A percentile compares a stretch with the other conserved stretches of the same genome.
phyloP scores from a whole-genome alignment of 1,140 invertebrate species.

The Periplaneta americana region DNA sequence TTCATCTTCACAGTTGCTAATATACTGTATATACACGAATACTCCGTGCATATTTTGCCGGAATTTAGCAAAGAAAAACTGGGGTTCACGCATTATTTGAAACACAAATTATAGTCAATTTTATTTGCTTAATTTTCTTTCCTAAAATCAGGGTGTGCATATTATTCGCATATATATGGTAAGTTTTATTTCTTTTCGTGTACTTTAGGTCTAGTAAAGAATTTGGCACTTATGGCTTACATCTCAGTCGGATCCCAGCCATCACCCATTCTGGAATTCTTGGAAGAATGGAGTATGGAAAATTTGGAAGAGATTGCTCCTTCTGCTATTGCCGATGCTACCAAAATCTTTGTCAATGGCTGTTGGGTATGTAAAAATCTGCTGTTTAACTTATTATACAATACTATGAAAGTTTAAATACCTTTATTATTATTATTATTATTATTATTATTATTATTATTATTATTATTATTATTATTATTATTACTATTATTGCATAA shows the following conservation, averaged over 20 bases:
- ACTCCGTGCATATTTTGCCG: too few species aligned
- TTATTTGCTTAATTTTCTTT: too few species aligned
- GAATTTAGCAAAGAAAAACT: too few species aligned
- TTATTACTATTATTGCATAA: too few species aligned
- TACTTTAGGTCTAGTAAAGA: constrained; percentile 85
- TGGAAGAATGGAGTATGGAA: constrained; percentile 99
- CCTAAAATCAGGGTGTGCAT: too few species aligned
- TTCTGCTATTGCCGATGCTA: constrained; percentile 92
- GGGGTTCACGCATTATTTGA: too few species aligned
- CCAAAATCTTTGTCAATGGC: constrained; percentile 99
- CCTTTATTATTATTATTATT: background rate
- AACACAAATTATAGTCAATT: too few species aligned
- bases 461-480: background rate
- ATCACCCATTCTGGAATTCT: constrained; percentile 97
- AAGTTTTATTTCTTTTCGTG: too few species aligned
- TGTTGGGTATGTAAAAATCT: constrained; percentile 86
- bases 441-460: background rate
- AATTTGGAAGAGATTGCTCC: constrained; percentile 98
- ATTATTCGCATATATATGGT: too few species aligned
- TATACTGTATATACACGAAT: too few species aligned
- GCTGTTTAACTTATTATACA: too few species aligned
- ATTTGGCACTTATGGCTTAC: constrained; percentile 97
- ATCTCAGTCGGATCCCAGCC: constrained; percentile 98
- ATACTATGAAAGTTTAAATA: background rate
- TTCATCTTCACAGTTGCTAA: too few species aligned